Conservation (phyloP, 2,888 invertebrate genomes). For the Cepaea hortensis region DNA sequence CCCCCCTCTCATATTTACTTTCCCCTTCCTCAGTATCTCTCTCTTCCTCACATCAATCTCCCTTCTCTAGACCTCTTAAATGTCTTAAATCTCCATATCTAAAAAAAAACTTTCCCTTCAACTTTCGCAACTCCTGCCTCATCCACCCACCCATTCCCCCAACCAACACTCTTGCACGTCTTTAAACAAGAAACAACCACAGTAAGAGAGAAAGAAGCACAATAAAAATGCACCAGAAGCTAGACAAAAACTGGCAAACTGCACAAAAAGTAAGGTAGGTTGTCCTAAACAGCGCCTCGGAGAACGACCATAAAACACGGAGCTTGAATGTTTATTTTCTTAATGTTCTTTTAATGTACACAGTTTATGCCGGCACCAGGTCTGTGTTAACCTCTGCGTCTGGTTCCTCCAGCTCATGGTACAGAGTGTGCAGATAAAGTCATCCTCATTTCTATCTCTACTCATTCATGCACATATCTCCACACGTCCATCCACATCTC, state of each 20-base stretch:
- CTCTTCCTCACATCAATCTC: not conserved
- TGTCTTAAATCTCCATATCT: not conserved
- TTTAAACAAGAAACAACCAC: no score
- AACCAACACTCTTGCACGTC: no score
- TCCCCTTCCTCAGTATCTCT: not conserved
- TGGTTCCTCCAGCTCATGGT: no score
- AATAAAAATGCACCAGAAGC: not conserved
- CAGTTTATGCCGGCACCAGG: not conserved
- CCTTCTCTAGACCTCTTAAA: no score
- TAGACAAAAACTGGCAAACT: no score
- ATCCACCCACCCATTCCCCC: not conserved
- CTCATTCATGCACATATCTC: not conserved
- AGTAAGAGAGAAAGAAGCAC: not conserved
- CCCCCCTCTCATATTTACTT: not conserved
- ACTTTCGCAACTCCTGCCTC: not conserved
- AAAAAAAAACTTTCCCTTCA: not conserved
- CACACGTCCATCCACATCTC: not conserved
- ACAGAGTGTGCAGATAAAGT: no score
- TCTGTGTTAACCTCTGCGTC: no score
- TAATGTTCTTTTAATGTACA: constrained; percentile 19
- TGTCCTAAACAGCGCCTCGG: no score
- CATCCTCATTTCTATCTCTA: no score
- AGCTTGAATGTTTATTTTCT: constrained; percentile 20
- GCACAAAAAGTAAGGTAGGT: no score
- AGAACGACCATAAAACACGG: not conserved